These are phyloP conservation scores for Epinephelus awoara DNA, from an alignment of 2,797 vertebrate species.

Conservation along the genomic window DNA sequence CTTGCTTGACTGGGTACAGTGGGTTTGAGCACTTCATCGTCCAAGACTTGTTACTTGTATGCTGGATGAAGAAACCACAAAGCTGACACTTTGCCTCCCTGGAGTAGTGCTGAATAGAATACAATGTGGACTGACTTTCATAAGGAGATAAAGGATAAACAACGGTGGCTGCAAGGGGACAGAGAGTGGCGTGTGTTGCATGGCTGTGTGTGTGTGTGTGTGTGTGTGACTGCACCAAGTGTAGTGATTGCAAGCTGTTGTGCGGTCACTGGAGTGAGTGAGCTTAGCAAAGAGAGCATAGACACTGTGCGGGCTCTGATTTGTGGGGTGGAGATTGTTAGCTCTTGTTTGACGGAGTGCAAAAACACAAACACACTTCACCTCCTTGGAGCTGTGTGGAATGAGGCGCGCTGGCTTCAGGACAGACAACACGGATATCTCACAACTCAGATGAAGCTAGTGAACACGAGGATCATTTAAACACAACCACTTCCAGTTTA, in stretches of 20 bases:
- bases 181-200: not conserved
- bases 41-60: slow-evolving; percentile 4
- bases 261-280: slow-evolving; percentile 41
- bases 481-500: slow-evolving; percentile 14
- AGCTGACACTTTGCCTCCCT: not conserved
- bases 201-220: not conserved
- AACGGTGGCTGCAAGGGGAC: slow-evolving; percentile 33
- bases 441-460: not conserved
- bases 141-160: slow-evolving; percentile 36
- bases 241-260: slow-evolving; percentile 27
- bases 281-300: slow-evolving; percentile 26
- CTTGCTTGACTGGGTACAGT: slow-evolving; percentile 5
- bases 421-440: not conserved
- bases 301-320: slow-evolving; percentile 32
- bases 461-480: slow-evolving; percentile 9
- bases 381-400: slow-evolving; percentile 13
- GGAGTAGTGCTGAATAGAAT: slow-evolving; percentile 14
- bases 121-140: slow-evolving; percentile 30
- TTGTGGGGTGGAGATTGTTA: slow-evolving; percentile 49
- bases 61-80: slow-evolving; percentile 8
- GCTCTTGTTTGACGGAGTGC: slow-evolving; percentile 37
- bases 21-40: slow-evolving; percentile 16
- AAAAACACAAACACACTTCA: slow-evolving; percentile 46
- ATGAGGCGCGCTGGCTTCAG: not conserved
- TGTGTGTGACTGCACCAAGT: slow-evolving; percentile 4